These are phyloP conservation scores for Lepidiolamprologus cunningtoni DNA, from an alignment of 2,113 vertebrate genomes.

Conservation along the genomic window DNA sequence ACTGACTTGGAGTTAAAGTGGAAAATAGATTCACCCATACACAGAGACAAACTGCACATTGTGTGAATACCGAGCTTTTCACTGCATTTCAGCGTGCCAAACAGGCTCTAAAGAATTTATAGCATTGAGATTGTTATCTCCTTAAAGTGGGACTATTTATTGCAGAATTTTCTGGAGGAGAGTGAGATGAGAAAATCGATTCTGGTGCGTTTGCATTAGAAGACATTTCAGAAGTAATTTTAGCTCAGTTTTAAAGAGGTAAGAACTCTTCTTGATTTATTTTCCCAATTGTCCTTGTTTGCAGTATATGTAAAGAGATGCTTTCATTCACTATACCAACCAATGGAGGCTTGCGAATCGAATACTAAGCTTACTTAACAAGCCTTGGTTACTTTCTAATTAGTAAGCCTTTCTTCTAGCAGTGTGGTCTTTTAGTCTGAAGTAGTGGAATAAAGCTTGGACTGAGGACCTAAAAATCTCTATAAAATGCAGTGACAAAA, in stretches of 20 bases:
- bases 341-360: not conserved
- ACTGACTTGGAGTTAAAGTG: not conserved
- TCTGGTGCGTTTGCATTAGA: not conserved
- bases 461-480: not conserved
- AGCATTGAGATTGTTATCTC: not conserved
- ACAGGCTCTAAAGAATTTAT: not conserved
- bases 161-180: not conserved
- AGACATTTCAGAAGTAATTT: not conserved
- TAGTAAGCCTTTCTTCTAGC: not conserved
- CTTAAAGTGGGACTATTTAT: not conserved
- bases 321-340: not conserved
- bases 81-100: not conserved
- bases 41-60: not conserved
- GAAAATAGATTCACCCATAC: not conserved
- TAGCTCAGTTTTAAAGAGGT: not conserved
- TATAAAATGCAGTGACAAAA: not conserved
- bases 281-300: not conserved
- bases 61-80: not conserved
- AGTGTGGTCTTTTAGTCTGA: not conserved
- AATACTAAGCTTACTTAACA: not conserved
- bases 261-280: not conserved
- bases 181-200: not conserved
- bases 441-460: not conserved
- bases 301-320: not conserved
- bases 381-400: not conserved